Base-by-base conservation (phyloP, 2,113 vertebrate genomes). In the Pungitius pungitius region DNA sequence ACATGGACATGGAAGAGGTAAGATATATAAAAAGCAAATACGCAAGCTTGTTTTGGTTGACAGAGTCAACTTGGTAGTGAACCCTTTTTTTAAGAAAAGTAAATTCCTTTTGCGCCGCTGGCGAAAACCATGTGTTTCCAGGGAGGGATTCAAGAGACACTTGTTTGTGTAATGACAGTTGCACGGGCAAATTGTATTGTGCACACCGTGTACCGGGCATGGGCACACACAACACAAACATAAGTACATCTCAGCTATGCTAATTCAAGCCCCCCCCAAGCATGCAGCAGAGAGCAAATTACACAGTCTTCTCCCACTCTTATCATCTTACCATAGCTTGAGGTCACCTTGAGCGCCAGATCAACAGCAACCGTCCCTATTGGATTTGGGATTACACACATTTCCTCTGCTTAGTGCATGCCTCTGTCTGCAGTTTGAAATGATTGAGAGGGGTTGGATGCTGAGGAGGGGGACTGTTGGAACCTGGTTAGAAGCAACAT, bases 1-100 rank as follows among this genome's bases (percentile, higher is more conserved):
- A 99, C 78, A 97, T 96, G 94, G 97, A 99, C 76, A 94, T 99
- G 82, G 97, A 99, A 75, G 96, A 99, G 96, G 97, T 98, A 85
- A 57, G 72, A 8, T 75, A 4, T 37, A 42, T 40, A 17, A 35
- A 49, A 55, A 52, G 45, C 27, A 54, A 47, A 14, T 5, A 8
- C 52, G 22, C 64, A 0, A 8, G 3, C 12, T 40, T 35, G 45
- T 58, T 39, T 8, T 24, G 3, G 10, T 5, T 30, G 26, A 54
- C 5, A 26, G n/a, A 52, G 42, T 33, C 8, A 43, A 27, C 1
- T 59, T 72, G 20, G 59, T 52, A 52, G 18, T 30, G 11, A 40
- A 39, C 55, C 35, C 0, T 26, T 24, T 26, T 33, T 24, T 51
- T n/a, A 0, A 45, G 18, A 2, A 24, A 12, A 43, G 15, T 61